Evolutionary conservation across 37 sponge, comb jelly and placozoan species (phyloP).

Genomic region (Beroe ovata): DNA sequence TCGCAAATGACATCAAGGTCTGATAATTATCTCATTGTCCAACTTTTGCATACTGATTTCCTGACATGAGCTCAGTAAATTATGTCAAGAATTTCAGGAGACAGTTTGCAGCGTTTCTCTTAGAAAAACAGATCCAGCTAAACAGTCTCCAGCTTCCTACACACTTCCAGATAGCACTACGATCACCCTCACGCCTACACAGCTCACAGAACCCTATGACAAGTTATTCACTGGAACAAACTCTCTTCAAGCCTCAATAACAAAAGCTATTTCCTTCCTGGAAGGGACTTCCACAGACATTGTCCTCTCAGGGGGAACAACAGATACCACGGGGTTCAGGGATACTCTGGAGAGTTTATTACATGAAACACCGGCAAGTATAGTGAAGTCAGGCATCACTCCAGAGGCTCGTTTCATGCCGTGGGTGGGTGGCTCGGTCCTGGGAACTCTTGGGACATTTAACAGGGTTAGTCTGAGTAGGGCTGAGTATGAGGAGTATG

Average conservation of each 20-base stretch:
- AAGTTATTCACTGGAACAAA: background rate
- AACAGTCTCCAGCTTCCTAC: background rate
- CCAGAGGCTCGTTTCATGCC: background rate
- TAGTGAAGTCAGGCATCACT: background rate
- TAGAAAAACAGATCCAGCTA: background rate
- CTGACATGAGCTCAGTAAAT: no score
- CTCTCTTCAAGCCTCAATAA: background rate
- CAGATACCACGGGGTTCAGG: background rate
- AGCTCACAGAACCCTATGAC: background rate
- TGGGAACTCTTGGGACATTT: slow-evolving; percentile 8
- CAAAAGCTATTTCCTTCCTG: background rate
- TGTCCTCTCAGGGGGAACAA: slow-evolving; percentile 14
- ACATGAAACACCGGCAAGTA: background rate
- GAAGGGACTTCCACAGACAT: background rate
- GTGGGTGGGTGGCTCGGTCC: slow-evolving; percentile 34
- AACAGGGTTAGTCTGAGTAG: slow-evolving; percentile 4
- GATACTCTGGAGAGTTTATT: background rate
- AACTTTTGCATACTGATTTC: no score
- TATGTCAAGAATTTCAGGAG: no score
- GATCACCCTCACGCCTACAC: slow-evolving; percentile 14
- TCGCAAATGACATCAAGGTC: slow-evolving; percentile 51
- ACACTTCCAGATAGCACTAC: slow-evolving; percentile 11
- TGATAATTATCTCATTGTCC: background rate
- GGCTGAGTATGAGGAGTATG: slow-evolving; percentile 52
- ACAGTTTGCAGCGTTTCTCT: background rate